Percentiles rank a stretch among this genome's conserved stretches.
Conservation (phyloP, 2,888 invertebrate species). For the Conistra vaccinii region DNA sequence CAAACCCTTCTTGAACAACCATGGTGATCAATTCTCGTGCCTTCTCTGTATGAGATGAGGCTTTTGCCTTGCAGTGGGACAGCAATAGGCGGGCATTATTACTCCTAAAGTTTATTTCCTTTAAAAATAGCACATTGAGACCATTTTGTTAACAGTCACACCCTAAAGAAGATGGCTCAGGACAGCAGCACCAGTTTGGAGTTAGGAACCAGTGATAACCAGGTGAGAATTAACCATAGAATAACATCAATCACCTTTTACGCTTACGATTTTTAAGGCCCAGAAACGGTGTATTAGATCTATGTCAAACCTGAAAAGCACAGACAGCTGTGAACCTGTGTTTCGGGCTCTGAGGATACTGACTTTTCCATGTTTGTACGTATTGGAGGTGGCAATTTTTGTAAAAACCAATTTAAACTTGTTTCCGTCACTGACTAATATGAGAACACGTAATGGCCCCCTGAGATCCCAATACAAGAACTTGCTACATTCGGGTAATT, state of each 20-base stretch:
- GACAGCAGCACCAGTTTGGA: slow-evolving; percentile 89
- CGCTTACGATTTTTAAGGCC: no score
- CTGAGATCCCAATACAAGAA: no score
- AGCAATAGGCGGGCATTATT: background rate
- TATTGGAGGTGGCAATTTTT: no score
- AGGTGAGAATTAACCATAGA: slow-evolving; percentile 71
- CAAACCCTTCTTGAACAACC: background rate
- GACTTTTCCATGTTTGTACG: no score
- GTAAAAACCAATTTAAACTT: no score
- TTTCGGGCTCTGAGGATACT: no score
- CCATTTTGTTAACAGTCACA: slow-evolving; percentile 63
- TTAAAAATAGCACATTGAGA: background rate
- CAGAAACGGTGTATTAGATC: no score
- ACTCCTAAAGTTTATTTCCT: background rate
- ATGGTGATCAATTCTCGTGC: background rate
- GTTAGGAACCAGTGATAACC: slow-evolving; percentile 83
- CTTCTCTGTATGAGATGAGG: background rate
- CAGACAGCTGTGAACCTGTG: no score
- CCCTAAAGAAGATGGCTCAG: slow-evolving; percentile 79
- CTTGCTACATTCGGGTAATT: no score
- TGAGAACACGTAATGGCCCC: no score
- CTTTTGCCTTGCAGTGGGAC: background rate
- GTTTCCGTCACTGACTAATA: no score
- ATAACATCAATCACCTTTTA: background rate
- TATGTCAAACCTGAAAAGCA: no score